phyloP scores from a whole-genome alignment of 64 coral and sea anemone genomes.

The Stichodactyla helianthus region DNA sequence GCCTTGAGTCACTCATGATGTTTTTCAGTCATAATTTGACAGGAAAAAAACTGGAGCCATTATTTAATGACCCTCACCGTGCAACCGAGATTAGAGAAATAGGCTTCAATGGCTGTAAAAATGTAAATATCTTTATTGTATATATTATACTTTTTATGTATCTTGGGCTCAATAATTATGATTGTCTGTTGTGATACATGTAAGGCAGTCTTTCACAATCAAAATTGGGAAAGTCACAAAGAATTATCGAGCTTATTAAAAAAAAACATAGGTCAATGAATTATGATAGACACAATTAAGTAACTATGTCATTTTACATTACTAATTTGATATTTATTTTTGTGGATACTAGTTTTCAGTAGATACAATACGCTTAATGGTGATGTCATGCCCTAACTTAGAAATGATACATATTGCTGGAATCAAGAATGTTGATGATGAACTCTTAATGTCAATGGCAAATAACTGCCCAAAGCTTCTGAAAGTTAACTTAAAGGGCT shows the following conservation, averaged over 20 bases:
- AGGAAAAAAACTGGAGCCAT: conserved; percentile 52
- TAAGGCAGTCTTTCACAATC: no score
- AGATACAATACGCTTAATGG: conserved; percentile 52
- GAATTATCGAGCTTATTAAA: no score
- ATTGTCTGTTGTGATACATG: no score
- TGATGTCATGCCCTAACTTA: conserved; percentile 48
- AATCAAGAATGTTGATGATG: conserved; percentile 63
- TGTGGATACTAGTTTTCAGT: conserved; percentile 65
- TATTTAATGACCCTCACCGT: conserved; percentile 50
- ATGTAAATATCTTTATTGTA: conserved; percentile 22
- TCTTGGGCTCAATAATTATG: no score
- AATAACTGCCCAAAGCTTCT: conserved; percentile 59
- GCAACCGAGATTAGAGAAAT: conserved; percentile 58
- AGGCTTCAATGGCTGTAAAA: conserved; percentile 76
- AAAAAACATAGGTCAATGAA: no score
- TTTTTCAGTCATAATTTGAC: conserved; percentile 71
- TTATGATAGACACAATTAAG: no score
- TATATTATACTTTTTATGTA: no score
- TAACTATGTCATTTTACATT: no score
- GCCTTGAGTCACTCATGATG: conserved; percentile 56
- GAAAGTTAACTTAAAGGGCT: conserved; percentile 68
- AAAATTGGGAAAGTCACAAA: no score
- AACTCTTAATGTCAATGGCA: conserved; percentile 52
- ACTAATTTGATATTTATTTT: neutral
- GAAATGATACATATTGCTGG: conserved; percentile 55